Conservation (phyloP, 2,113 vertebrate genomes). For the Laticauda laticaudata region DNA sequence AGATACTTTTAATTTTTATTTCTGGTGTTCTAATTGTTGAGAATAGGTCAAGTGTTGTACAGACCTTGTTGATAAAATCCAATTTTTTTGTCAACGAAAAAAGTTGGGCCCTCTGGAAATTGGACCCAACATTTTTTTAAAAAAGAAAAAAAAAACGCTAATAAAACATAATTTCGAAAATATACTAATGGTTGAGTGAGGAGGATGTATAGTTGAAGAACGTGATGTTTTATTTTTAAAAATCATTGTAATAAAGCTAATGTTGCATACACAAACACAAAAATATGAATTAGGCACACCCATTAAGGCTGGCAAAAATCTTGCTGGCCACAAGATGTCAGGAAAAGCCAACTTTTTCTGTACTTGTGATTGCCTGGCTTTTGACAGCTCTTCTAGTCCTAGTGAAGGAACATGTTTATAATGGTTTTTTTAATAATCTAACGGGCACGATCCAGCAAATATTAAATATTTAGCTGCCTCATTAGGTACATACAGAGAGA, state of each 20-base stretch:
- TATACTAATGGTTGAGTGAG: background rate
- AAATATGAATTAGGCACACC: background rate
- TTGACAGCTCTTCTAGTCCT: background rate
- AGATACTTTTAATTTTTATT: background rate
- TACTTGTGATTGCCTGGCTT: background rate
- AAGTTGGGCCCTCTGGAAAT: background rate
- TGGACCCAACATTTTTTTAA: background rate
- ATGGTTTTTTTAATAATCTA: background rate
- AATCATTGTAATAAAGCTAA: background rate
- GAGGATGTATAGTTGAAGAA: background rate
- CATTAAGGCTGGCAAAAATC: background rate
- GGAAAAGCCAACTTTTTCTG: background rate
- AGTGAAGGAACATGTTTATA: background rate
- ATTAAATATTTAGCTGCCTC: background rate
- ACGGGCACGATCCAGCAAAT: background rate
- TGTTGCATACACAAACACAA: background rate
- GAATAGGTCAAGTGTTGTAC: background rate
- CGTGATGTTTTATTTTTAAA: background rate
- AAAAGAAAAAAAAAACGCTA: background rate
- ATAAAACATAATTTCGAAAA: background rate
- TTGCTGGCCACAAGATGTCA: background rate
- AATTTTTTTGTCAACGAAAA: background rate
- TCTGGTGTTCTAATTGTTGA: background rate
- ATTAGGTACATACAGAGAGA: background rate
- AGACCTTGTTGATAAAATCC: background rate